These are phyloP conservation scores for Lomographa bimaculata DNA, from an alignment of 2,888 invertebrate genomes.

Conservation along the genomic window DNA sequence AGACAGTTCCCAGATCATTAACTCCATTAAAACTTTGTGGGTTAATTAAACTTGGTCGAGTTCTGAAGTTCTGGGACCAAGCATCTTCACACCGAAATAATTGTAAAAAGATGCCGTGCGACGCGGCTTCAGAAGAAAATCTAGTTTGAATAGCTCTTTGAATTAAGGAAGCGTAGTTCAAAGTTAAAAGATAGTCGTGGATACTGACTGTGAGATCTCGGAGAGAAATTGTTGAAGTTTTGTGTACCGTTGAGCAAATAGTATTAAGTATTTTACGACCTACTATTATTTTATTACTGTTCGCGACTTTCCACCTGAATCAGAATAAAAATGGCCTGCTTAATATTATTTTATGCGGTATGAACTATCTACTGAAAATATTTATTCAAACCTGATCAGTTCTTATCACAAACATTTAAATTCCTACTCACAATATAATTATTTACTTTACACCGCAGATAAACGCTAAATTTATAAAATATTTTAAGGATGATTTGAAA, in stretches of 20 bases:
- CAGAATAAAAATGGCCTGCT: too few species aligned
- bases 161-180: constrained; percentile 9
- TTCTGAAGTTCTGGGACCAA: constrained; percentile 10
- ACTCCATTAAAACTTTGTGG: constrained; percentile 46
- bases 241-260: neutral
- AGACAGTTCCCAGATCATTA: constrained; percentile 47
- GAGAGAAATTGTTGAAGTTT: neutral
- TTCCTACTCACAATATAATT: too few species aligned
- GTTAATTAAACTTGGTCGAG: constrained; percentile 36
- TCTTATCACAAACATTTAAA: too few species aligned
- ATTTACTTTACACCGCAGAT: too few species aligned
- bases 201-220: neutral
- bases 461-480: too few species aligned
- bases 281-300: too few species aligned
- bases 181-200: constrained; percentile 1
- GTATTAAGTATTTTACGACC: too few species aligned
- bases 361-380: too few species aligned
- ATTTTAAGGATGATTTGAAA: too few species aligned
- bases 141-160: constrained; percentile 8
- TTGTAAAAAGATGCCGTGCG: constrained; percentile 9
- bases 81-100: constrained; percentile 8
- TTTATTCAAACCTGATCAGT: too few species aligned
- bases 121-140: constrained; percentile 3
- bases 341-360: too few species aligned
- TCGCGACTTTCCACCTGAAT: too few species aligned